Evolutionary conservation across 2,888 invertebrate genomes (phyloP), one percentile per base, ranked within the genome.

Genomic region (Pandemis cinnamomeana): DNA sequence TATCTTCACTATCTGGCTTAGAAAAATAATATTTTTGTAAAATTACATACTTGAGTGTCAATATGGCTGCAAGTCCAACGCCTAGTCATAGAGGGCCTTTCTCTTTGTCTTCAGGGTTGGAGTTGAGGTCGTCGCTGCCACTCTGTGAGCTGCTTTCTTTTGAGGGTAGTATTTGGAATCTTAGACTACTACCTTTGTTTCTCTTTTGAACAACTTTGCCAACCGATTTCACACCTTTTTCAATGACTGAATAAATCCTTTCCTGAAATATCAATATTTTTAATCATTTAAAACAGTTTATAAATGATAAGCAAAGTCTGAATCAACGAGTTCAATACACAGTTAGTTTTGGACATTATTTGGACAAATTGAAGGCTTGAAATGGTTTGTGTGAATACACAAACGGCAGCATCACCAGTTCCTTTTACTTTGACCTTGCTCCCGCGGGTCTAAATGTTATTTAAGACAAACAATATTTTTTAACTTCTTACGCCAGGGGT

Each of bases 201-300:
- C 95, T 92, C 83, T 96, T 96, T 80, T 97, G 96, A 0, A 96
- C 91, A 73, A 96, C 88, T 87, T 94, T 95, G 0, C 95, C 95
- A 42, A 88, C 78, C 71, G 89, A 83, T 78, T 95, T 95, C 71
- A 95, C 86, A 70, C 95, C 88, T 48, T 86, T 87, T 82, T 96
- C 96, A 77, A 96, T 93, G 13, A 91, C 81, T 70, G 92, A 88
- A 79, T 94, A 95, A 72, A 96, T 92, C 72, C 87, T 91, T 81
- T 96, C 96, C 96, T 96, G 88, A 72, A 95, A 95, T 27, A 11
- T 27, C 2, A 15, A 62, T 11, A 60, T 36, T 27, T 27, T 36
- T 7, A 60, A 13, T 7, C 5, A 11, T 48, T 48, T 11, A 2
- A 48, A 48, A 11, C 5, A 1, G 46, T 48, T 5, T 13, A 48